Conservation (phyloP, 1,140 invertebrate genomes). For the Rhizoglyphus robini region DNA sequence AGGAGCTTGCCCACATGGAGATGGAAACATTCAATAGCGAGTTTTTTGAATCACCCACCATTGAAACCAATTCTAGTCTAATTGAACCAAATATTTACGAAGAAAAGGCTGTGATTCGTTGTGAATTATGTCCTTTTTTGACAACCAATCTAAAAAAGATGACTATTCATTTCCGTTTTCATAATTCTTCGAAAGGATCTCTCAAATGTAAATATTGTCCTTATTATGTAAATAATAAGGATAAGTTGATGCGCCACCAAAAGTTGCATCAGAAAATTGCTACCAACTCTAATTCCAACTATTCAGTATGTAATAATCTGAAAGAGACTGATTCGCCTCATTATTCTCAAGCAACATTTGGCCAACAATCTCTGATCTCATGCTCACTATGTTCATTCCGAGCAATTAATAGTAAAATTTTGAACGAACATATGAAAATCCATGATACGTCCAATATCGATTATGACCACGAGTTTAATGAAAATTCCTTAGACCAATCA, state of each 20-base stretch:
- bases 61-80: neutral
- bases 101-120: constrained; percentile 33
- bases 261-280: constrained; percentile 30
- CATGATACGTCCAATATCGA: constrained; percentile 44
- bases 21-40: constrained; percentile 8
- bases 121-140: constrained; percentile 59
- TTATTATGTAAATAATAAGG: constrained; percentile 27
- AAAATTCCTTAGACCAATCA: neutral
- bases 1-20: neutral
- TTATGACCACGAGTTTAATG: neutral
- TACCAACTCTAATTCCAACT: constrained; percentile 19
- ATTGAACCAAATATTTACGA: constrained; percentile 7
- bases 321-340: constrained; percentile 11
- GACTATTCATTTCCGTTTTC: constrained; percentile 53
- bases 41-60: neutral
- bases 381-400: constrained; percentile 58
- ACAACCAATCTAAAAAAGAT: constrained; percentile 47
- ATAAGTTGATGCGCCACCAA: constrained; percentile 34
- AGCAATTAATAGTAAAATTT: constrained; percentile 57
- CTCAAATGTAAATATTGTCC: constrained; percentile 68
- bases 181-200: constrained; percentile 50
- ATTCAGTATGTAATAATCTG: neutral
- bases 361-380: neutral
- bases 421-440: constrained; percentile 60
- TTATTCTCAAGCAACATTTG: neutral